Evolutionary conservation across 2,113 vertebrate genomes (phyloP).

Genomic region (Nycticryphes semicollaris): DNA sequence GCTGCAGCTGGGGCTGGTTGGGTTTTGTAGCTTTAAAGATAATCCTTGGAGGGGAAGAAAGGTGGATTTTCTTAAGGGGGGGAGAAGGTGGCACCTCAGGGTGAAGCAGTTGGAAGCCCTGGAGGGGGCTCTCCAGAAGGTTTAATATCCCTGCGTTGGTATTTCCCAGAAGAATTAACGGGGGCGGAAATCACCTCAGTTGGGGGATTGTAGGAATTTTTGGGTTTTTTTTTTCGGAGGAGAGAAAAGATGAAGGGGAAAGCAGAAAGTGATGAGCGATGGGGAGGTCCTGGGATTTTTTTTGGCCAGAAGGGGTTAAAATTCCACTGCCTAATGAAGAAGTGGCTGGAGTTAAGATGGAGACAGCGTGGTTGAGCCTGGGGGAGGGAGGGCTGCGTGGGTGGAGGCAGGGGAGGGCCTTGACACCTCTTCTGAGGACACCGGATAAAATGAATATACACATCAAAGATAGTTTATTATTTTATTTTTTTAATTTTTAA

Average conservation of each 20-base stretch:
- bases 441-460: neutral
- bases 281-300: neutral
- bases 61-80: neutral
- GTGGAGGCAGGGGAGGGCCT: constrained; percentile 30
- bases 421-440: constrained; percentile 29
- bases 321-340: neutral
- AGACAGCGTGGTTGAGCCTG: constrained; percentile 31
- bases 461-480: neutral
- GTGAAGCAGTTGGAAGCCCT: neutral
- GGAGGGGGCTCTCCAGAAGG: neutral
- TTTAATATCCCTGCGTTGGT: neutral
- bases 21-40: neutral
- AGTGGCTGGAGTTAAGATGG: constrained; percentile 61
- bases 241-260: neutral
- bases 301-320: neutral
- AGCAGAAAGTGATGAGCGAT: neutral
- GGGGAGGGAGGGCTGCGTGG: neutral
- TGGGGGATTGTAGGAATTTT: neutral
- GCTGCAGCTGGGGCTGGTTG: neutral
- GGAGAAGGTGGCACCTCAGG: neutral
- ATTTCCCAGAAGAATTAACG: neutral
- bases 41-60: neutral
- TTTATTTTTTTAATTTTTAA: neutral
- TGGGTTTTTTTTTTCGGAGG: neutral
- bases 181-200: neutral